These are phyloP conservation scores for Drosophila burlai DNA, from an alignment of 1,140 invertebrate species.

Conservation along the genomic window DNA sequence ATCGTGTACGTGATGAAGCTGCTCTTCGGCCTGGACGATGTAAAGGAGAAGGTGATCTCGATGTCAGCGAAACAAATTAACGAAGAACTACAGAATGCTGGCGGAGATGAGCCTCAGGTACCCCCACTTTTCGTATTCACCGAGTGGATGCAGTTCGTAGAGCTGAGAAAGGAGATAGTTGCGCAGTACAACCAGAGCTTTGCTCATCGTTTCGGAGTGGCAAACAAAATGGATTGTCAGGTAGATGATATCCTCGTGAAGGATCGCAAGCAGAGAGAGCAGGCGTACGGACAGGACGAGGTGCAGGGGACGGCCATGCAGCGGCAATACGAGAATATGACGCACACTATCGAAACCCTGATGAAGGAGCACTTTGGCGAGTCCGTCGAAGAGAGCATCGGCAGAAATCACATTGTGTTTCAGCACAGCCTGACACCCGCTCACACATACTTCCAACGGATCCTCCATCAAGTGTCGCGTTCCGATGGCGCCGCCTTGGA, in stretches of 20 bases:
- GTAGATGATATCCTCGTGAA: constrained; percentile 60
- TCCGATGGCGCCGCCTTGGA: constrained; percentile 17
- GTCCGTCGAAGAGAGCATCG: constrained; percentile 10
- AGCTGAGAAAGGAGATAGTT: constrained; percentile 87
- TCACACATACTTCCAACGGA: constrained; percentile 72
- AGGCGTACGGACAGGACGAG: constrained; percentile 31
- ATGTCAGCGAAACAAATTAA: constrained; percentile 86
- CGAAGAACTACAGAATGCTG: constrained; percentile 20
- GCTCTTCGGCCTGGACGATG: constrained; percentile 88
- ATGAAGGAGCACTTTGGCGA: constrained; percentile 57
- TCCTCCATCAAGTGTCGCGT: constrained; percentile 46
- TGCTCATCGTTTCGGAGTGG: constrained; percentile 59
- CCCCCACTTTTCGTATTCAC: constrained; percentile 87
- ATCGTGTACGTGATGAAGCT: constrained; percentile 88
- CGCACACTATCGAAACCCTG: constrained; percentile 54
- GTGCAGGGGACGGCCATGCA: constrained; percentile 36
- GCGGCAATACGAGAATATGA: constrained; percentile 59
- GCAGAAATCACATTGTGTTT: constrained; percentile 62
- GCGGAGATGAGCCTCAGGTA: not conserved
- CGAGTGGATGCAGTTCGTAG: constrained; percentile 88
- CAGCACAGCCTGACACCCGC: constrained; percentile 71
- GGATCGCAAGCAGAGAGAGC: constrained; percentile 56
- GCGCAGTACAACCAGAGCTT: constrained; percentile 86
- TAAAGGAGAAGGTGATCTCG: constrained; percentile 88
- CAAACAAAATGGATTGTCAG: constrained; percentile 25